Evolutionary conservation across 1,140 invertebrate species (phyloP), one percentile per base, ranked within the genome.

Genomic region (Pemphigus obesinymphae): DNA sequence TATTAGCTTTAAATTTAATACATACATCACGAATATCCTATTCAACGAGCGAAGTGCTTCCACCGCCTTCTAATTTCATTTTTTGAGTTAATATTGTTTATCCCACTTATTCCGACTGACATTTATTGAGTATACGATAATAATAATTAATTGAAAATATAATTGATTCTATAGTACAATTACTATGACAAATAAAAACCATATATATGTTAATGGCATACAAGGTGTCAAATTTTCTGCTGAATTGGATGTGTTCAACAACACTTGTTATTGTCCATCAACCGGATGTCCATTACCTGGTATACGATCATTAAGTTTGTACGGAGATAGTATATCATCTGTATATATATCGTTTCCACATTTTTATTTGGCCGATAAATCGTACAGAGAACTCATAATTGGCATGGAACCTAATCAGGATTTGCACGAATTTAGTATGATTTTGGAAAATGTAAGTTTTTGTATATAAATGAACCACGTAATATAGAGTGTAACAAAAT

Each of bases 291-390:
- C 10, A 8, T 26, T 50, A 34, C 50, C 82, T 23, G 82, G 82
- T 40, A 68, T 82, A 17, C 66, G 82, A 15, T 73, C 70, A 45
- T 50, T 73, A 48, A 34, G n/a, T 53, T 68, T 50, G 5, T 82
- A 68, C 45, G 48, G n/a, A 13, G 37, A n/a, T 11, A 68, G n/a
- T 48, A 10, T 8, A 61, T 31, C 91, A 11, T 93, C 93, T 0
- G 89, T 89, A 0, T 92, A 11, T 45, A 87, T 91, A 20, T 93
- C 92, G 68, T 89, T 91, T 82, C 93, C 93, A 26, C 92, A 94
- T 87, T 94, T 94, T 84, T 88, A 90, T 83, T 89, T 89, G 73
- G 92, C 88, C 23, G 92, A 93, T 85, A 87, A 89, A 0, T 87
- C 86, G 45, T 89, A 92, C n/a, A 83, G 85, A 11, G 83, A 90